Conservation (phyloP, 2,797 vertebrate species). For the Xyrichtys novacula region DNA sequence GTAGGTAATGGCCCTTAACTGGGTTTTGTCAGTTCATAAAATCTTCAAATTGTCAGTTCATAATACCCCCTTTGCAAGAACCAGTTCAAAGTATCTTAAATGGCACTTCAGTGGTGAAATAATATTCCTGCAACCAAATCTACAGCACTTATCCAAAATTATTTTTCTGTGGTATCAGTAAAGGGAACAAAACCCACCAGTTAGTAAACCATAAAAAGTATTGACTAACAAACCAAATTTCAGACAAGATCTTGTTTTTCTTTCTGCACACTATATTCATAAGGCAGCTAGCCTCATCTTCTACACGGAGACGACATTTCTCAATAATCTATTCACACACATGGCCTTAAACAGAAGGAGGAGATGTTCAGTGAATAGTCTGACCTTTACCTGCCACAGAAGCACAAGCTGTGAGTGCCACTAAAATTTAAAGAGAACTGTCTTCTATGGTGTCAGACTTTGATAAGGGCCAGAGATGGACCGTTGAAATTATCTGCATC, state of each 20-base stretch:
- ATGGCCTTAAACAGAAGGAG: too few relatives aligned
- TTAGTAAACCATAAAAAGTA: neutral
- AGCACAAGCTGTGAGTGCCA: too few relatives aligned
- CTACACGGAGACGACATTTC: slow-evolving; percentile 14
- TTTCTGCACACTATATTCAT: neutral
- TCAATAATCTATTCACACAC: too few relatives aligned
- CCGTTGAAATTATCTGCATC: too few relatives aligned
- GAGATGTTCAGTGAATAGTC: too few relatives aligned
- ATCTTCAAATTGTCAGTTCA: slow-evolving; percentile 13
- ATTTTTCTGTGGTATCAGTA: neutral
- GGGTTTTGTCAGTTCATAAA: slow-evolving; percentile 20
- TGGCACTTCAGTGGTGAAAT: slow-evolving; percentile 11
- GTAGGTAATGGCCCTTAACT: slow-evolving; percentile 2
- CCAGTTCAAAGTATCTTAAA: slow-evolving; percentile 1
- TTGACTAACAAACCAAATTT: neutral
- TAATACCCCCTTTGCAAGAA: slow-evolving; percentile 8
- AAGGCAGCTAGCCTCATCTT: slow-evolving; percentile 1
- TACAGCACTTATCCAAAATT: neutral
- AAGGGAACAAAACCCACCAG: neutral
- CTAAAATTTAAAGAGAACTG: too few relatives aligned
- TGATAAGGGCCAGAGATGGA: too few relatives aligned
- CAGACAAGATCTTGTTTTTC: neutral
- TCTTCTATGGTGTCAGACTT: too few relatives aligned
- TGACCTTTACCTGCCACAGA: too few relatives aligned
- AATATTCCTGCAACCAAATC: neutral